Base-by-base conservation (phyloP, 2,797 vertebrate genomes). In the Thamnophis elegans region DNA sequence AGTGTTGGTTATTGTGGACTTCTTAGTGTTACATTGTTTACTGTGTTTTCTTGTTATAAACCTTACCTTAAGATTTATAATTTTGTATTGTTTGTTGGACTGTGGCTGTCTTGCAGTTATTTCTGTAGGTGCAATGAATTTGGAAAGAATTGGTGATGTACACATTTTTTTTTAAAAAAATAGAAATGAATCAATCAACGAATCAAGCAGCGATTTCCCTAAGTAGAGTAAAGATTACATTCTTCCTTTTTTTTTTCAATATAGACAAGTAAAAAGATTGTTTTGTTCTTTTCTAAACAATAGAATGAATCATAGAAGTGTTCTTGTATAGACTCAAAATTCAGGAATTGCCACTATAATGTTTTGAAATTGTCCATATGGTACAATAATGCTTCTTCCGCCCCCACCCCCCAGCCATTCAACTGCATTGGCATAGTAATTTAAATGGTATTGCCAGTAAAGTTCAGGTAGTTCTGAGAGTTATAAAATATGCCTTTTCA, bases 401-500 rank as follows among this genome's bases (percentile, higher is more conserved):
- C 32, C 14, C 16, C 26, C 58, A 14, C 4, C 58, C 20, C 55
- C 42, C 8, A 8, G 12, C 42, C 78, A 59, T 86, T 90, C 73
- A 90, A 89, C 93, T 95, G 60, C 85, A 93, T 90, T 91, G 89
- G 85, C 91, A 89, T 85, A 92, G 92, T 95, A 95, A 94, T 92
- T 92, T 5, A 93, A 94, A 94, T 68, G 59, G 53, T 18, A 55
- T 95, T 93, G 87, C 91, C 82, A 92, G 55, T 55, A 93, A 94
- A 88, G 58, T n/a, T 93, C 87, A 28, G 53, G 88, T 90, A 92
- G 88, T 95, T 91, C 94, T 94, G 93, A 88, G 92, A 96, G 68
- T 95, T 87, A 94, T 51, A 95, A 96, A 96, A 62, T 93, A 94
- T 68, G 88, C 90, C 93, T 94, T 54, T 87, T 95, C 90, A 32